Evolutionary conservation across 1,140 invertebrate genomes (phyloP).

Genomic region (Drosophila ogumai): DNA sequence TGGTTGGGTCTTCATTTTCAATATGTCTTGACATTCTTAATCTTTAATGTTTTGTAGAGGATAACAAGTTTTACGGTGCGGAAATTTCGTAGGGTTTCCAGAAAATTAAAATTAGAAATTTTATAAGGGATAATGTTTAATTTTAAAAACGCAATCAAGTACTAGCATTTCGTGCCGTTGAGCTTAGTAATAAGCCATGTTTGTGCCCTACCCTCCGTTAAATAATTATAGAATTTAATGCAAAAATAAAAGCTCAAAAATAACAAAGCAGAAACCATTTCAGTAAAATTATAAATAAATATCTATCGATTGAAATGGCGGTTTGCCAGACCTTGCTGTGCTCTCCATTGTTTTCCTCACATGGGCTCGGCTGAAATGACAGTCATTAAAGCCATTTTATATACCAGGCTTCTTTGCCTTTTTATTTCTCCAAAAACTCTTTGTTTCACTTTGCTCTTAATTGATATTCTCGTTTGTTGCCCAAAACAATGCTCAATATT

Average conservation of each 20-base stretch:
- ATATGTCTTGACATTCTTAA: slow-evolving; percentile 14
- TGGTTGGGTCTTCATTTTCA: slow-evolving; percentile 46
- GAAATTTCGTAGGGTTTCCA: not conserved
- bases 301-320: not conserved
- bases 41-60: slow-evolving; percentile 1
- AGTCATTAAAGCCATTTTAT: slow-evolving; percentile 2
- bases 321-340: too few species aligned
- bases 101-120: not conserved
- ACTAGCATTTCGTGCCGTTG: not conserved
- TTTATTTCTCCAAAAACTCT: not conserved
- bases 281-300: not conserved
- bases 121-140: not conserved
- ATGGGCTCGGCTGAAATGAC: not conserved
- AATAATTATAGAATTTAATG: not conserved
- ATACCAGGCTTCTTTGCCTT: not conserved
- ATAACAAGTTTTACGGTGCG: not conserved
- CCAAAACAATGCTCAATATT: not conserved
- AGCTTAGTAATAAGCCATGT: not conserved
- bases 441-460: slow-evolving; percentile 6
- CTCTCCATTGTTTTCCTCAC: not conserved
- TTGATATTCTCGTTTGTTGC: slow-evolving; percentile 13
- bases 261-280: not conserved
- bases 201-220: too few species aligned
- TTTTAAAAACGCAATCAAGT: too few species aligned
- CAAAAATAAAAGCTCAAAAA: not conserved